Percentiles rank a stretch among this genome's conserved stretches.
Conservation (phyloP, 2,113 vertebrate genomes). For the Vidua macroura region DNA sequence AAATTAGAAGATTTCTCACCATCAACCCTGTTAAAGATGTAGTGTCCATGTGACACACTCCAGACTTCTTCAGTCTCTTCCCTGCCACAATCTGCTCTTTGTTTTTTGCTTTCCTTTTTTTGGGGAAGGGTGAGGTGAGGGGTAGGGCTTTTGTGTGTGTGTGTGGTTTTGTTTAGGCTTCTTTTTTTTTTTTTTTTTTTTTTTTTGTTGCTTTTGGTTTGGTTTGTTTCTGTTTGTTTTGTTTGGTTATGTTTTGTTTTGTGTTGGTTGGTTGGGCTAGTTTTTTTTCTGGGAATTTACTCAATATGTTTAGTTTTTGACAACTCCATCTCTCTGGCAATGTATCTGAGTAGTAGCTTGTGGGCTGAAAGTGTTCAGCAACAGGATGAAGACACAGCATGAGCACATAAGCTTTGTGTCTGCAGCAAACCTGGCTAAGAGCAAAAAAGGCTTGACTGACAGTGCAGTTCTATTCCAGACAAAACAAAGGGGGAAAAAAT, state of each 20-base stretch:
- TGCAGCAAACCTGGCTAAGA: background rate
- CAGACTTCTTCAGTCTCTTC: background rate
- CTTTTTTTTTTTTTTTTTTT: background rate
- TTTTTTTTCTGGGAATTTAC: background rate
- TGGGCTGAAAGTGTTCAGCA: background rate
- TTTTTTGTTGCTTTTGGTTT: fast-evolving
- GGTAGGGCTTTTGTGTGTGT: too few relatives aligned
- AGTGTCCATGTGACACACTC: background rate
- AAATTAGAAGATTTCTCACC: background rate
- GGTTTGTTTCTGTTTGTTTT: background rate
- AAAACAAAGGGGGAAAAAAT: background rate
- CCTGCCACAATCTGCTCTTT: background rate
- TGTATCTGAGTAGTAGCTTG: background rate
- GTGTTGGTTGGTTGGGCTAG: background rate
- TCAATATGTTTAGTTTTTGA: background rate
- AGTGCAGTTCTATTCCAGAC: background rate
- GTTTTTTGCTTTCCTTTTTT: background rate
- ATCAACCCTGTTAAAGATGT: background rate
- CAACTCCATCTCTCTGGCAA: background rate
- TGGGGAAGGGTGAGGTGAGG: too few relatives aligned
- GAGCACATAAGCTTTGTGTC: background rate
- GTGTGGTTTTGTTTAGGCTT: too few relatives aligned
- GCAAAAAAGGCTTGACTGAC: background rate
- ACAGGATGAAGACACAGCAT: background rate
- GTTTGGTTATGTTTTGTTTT: background rate